Conservation (phyloP, 2,888 invertebrate genomes). For the Kryphioiulus occultus region DNA sequence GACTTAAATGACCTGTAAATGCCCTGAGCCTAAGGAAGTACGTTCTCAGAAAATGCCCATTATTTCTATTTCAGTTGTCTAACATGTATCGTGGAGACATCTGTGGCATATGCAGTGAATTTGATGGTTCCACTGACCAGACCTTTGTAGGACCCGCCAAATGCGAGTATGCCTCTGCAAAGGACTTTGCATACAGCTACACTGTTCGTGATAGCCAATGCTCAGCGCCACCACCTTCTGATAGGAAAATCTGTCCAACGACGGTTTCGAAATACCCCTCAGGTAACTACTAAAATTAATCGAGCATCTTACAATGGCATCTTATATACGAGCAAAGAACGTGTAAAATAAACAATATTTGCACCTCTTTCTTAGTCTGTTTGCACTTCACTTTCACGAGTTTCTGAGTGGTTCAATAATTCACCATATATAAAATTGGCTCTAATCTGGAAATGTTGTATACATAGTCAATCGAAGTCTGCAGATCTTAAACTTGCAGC, state of each 20-base stretch:
- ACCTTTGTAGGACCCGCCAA: conserved; percentile 47
- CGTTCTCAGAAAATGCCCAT: too few species aligned
- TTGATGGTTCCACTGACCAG: conserved; percentile 44
- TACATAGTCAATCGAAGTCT: too few species aligned
- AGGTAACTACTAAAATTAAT: background rate
- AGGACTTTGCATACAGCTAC: conserved; percentile 44
- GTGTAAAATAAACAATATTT: background rate
- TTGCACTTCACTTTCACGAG: background rate
- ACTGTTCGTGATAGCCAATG: conserved; percentile 23
- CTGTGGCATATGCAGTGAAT: conserved; percentile 50
- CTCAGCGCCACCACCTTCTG: conserved; percentile 29
- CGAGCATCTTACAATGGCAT: background rate
- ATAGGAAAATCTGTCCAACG: conserved; percentile 32
- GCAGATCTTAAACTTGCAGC: too few species aligned
- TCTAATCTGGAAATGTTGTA: too few species aligned
- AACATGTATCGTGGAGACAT: conserved; percentile 47
- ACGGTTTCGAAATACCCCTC: background rate
- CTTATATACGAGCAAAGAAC: background rate
- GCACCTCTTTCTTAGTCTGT: background rate
- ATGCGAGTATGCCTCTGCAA: conserved; percentile 45
- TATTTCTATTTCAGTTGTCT: conserved; percentile 46
- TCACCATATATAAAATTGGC: too few species aligned
- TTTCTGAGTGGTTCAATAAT: too few species aligned
- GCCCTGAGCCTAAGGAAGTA: background rate
- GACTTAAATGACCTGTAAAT: too few species aligned